Conservation (phyloP, 2,113 vertebrate species). For the Peromyscus maniculatus region DNA sequence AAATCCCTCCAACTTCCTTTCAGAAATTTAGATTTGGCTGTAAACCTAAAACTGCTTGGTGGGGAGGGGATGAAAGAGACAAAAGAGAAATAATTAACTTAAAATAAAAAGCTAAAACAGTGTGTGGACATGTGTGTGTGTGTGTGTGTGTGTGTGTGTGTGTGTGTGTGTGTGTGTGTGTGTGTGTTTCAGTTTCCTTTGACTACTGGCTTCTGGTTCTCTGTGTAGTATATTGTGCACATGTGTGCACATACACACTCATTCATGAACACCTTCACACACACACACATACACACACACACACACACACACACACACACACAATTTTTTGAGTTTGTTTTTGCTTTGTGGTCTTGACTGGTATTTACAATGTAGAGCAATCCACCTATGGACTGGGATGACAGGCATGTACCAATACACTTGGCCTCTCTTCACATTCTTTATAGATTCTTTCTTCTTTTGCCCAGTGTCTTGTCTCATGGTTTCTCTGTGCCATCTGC, state of each 20-base stretch:
- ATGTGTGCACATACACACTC: too few species aligned
- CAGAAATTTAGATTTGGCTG: background rate
- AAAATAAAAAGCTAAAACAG: background rate
- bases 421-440: background rate
- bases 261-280: background rate
- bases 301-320: too few species aligned
- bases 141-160: too few species aligned
- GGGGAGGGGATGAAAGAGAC: background rate
- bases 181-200: background rate
- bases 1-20: background rate
- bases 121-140: background rate
- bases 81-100: background rate
- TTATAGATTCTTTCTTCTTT: background rate
- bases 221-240: background rate
- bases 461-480: background rate
- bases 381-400: background rate
- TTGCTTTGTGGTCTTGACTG: background rate
- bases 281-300: too few species aligned
- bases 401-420: background rate
- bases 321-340: background rate
- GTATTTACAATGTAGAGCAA: background rate
- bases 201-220: background rate
- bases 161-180: background rate
- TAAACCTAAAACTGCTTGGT: background rate
- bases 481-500: background rate